Evolutionary conservation across 2,113 vertebrate species (phyloP).

Genomic region (Odobenus rosmarus): DNA sequence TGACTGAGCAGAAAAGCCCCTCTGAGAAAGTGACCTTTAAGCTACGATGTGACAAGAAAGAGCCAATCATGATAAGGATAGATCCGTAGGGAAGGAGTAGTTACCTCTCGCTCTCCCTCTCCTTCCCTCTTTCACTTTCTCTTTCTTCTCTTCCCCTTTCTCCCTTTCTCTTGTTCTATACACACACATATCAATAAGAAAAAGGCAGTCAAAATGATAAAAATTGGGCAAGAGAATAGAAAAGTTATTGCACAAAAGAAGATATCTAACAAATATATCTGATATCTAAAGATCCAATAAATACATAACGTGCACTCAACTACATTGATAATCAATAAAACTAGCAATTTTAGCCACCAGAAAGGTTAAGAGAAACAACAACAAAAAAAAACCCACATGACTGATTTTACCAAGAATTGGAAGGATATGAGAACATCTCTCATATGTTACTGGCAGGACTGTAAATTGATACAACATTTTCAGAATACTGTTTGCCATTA

Average conservation of each 20-base stretch:
- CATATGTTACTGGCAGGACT: not conserved
- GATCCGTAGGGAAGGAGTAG: not conserved
- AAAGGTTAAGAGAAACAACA: not conserved
- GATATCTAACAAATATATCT: not conserved
- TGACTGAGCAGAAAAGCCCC: not conserved
- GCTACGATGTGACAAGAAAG: not conserved
- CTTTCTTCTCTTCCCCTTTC: not conserved
- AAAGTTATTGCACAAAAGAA: not conserved
- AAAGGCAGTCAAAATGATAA: not conserved
- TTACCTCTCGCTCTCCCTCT: not conserved
- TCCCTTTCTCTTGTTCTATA: not conserved
- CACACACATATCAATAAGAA: not conserved
- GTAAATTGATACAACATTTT: not conserved
- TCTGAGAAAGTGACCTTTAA: not conserved
- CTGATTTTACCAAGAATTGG: not conserved
- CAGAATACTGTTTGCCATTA: not conserved
- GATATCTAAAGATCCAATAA: not conserved
- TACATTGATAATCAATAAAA: conserved; percentile 13
- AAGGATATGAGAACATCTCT: not conserved
- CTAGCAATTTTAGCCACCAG: not conserved
- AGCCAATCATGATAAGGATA: not conserved
- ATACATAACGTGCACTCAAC: not conserved
- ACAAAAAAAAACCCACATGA: not conserved
- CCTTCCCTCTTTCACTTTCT: not conserved
- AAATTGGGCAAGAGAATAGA: not conserved